These are phyloP conservation scores for Raja brachyura DNA, from an alignment of 2,113 vertebrate species.

Conservation along the genomic window DNA sequence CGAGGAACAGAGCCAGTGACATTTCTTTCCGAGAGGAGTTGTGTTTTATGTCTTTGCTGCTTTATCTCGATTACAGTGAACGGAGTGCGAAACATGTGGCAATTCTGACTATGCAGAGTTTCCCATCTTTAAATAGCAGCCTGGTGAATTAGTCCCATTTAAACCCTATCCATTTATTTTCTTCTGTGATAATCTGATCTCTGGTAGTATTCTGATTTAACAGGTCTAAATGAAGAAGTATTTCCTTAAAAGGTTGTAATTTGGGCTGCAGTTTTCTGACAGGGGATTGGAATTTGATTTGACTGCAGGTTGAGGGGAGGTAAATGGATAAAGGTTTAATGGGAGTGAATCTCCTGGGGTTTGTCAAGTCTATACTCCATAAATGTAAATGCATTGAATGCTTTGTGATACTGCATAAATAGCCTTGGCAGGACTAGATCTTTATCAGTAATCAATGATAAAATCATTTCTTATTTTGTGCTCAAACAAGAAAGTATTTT, in stretches of 20 bases:
- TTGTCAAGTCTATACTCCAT: neutral
- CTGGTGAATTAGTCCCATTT: neutral
- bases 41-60: neutral
- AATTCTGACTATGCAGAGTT: neutral
- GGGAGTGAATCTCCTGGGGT: slow-evolving; percentile 1
- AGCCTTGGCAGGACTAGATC: too few relatives aligned
- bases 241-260: slow-evolving; percentile 10
- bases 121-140: neutral
- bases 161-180: neutral
- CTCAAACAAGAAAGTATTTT: too few relatives aligned
- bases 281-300: neutral
- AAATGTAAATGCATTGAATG: neutral
- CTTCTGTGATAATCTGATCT: neutral
- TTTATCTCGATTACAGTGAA: neutral
- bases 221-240: slow-evolving; percentile 4
- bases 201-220: neutral
- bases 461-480: too few relatives aligned
- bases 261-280: neutral
- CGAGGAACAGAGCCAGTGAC: neutral
- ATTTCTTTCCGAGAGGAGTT: neutral
- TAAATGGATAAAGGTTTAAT: slow-evolving; percentile 22
- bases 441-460: too few relatives aligned
- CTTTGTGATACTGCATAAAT: neutral
- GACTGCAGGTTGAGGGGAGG: neutral
- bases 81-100: neutral